Base-by-base conservation (phyloP, 2,113 vertebrate species). In the Petroica traversi region DNA sequence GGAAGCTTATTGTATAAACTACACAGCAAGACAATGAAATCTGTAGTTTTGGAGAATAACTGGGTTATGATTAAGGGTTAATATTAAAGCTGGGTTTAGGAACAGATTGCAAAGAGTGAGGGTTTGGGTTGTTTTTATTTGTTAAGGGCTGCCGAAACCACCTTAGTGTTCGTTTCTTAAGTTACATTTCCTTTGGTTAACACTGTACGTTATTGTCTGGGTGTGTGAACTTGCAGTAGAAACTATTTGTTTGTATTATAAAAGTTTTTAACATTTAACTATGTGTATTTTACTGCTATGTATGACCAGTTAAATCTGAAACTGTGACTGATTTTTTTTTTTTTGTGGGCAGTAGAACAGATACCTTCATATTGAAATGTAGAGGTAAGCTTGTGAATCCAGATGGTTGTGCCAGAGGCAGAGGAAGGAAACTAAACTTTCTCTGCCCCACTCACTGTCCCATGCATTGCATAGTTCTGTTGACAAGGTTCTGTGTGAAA, bases 381-480 rank as follows among this genome's bases (percentile, higher is more conserved):
- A 33, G 29, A 61, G 52, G 14, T 52, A 36, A 81, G 57, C 43
- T 54, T 88, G 36, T n/a, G 46, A 38, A 66, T 74, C n/a, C 36
- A 51, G 38, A 33, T 11, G 18, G 2, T 40, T 86, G 36, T 76
- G 29, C 24, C 36, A 36, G 46, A 57, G n/a, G 13, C 48, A 0
- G 0, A 73, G 55, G 54, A 62, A 64, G 33, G 40, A 85, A 69
- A 33, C 13, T 2, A 9, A 78, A 28, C 31, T 77, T 87, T 58
- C 20, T 61, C 55, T 78, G 25, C 31, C 13, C 4, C 11, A 14
- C 38, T 74, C 12, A 1, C 19, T 67, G 19, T 41, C 29, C 29
- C 2, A 5, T 3, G 1, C 38, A 57, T 61, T 73, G 23, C 20
- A 1, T 3, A 40, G n/a, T n/a, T 87, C 29, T 45, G 1, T 46